A percentile compares a stretch with the other conserved stretches of the same genome.
Conservation (phyloP, 2,888 invertebrate species). For the Apodemia mormo region DNA sequence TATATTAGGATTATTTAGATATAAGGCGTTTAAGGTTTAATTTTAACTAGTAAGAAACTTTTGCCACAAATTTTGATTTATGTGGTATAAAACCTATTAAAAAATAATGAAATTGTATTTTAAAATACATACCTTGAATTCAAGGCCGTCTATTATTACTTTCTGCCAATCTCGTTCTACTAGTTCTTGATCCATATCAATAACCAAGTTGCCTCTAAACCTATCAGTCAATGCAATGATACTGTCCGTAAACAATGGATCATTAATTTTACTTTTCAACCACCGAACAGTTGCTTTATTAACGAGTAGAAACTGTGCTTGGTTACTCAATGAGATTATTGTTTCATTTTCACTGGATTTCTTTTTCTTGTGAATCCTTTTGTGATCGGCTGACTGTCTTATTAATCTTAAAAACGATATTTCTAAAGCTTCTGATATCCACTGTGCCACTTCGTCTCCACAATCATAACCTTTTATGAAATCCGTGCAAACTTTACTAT, state of each 20-base stretch:
- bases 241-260: constrained; percentile 73
- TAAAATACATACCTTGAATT: constrained; percentile 81
- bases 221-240: constrained; percentile 85
- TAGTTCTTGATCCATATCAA: constrained; percentile 87
- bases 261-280: constrained; percentile 83
- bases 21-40: no score
- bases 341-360: constrained; percentile 50
- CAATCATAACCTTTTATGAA: constrained; percentile 90
- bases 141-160: constrained; percentile 84
- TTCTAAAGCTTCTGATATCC: constrained; percentile 89
- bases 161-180: constrained; percentile 88
- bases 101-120: no score
- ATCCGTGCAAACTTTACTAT: constrained; percentile 93
- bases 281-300: constrained; percentile 89
- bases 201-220: constrained; percentile 95
- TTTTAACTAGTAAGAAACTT: no score
- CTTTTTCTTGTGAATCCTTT: constrained; percentile 54
- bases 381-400: constrained; percentile 76
- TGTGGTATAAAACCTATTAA: no score
- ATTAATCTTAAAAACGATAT: constrained; percentile 86
- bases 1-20: no score
- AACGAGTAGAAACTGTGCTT: constrained; percentile 92
- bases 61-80: no score
- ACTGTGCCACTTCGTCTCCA: constrained; percentile 89
- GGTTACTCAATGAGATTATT: constrained; percentile 86